A percentile compares a stretch with the other conserved stretches of the same genome.
Evolutionary conservation across 2,797 vertebrate genomes (phyloP).

Genomic region (Sebastolobus altivelis): DNA sequence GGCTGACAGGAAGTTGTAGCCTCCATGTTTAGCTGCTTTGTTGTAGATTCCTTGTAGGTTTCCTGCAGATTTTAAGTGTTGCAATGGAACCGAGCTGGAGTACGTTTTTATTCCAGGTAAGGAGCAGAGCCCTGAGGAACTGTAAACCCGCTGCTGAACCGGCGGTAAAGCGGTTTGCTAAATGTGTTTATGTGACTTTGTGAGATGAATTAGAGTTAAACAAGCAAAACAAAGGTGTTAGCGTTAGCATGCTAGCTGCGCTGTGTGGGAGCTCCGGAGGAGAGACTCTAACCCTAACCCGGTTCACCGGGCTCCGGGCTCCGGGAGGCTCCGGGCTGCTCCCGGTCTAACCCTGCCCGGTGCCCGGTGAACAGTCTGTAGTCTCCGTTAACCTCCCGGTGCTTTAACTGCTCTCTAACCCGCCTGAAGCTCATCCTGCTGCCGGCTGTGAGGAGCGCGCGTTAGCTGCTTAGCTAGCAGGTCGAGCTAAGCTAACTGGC

Average conservation of each 20-base stretch:
- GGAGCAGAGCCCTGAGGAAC: conserved; percentile 39
- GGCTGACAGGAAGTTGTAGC: conserved; percentile 84
- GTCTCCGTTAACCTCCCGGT: too few species aligned
- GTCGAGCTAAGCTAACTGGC: too few species aligned
- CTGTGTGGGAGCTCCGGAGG: conserved; percentile 26
- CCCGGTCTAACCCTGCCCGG: too few species aligned
- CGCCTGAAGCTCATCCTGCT: too few species aligned
- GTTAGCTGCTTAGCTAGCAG: too few species aligned
- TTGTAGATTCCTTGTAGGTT: conserved; percentile 84
- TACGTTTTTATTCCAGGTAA: conserved; percentile 88
- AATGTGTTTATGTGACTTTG: conserved; percentile 35
- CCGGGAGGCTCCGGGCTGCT: too few species aligned
- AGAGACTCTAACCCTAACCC: too few species aligned
- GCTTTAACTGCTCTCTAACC: too few species aligned
- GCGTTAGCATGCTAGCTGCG: conserved; percentile 67
- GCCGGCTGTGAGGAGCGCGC: too few species aligned
- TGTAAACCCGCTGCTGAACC: not conserved
- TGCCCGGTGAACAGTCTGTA: too few species aligned
- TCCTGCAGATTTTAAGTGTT: conserved; percentile 83
- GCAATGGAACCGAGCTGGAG: conserved; percentile 89
- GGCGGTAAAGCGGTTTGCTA: not conserved
- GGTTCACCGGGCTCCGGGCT: too few species aligned
- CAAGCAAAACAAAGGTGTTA: conserved; percentile 85
- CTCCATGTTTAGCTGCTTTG: conserved; percentile 89
- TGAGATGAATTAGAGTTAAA: conserved; percentile 67